These are phyloP conservation scores for Amphipyra tragopoginis DNA, from an alignment of 2,888 invertebrate species.

Conservation along the genomic window DNA sequence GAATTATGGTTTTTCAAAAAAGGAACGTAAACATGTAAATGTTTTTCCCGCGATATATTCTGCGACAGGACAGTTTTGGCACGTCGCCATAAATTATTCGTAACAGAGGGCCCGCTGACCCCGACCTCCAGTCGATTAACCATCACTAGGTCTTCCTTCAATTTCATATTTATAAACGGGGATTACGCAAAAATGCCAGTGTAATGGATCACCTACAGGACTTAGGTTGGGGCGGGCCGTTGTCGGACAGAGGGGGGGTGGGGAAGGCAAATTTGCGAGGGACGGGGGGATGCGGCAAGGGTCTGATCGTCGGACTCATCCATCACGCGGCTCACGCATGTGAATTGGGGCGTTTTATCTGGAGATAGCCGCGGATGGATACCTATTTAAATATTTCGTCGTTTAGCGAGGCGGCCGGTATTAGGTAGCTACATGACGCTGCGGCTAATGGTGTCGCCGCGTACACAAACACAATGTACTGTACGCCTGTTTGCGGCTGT, in stretches of 20 bases:
- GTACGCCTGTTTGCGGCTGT: slow-evolving; percentile 2
- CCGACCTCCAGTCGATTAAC: slow-evolving; percentile 89
- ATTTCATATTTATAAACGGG: slow-evolving; percentile 90
- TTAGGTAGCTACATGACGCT: slow-evolving; percentile 61
- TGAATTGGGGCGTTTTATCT: slow-evolving; percentile 89
- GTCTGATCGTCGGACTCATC: slow-evolving; percentile 89
- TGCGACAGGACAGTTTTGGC: slow-evolving; percentile 69
- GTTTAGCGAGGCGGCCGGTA: slow-evolving; percentile 73
- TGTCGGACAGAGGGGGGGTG: slow-evolving; percentile 74
- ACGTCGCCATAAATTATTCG: slow-evolving; percentile 80
- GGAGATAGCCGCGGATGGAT: slow-evolving; percentile 86
- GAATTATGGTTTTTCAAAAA: slow-evolving; percentile 25
- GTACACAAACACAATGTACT: slow-evolving; percentile 42
- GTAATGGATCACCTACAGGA: slow-evolving; percentile 90
- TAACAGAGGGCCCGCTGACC: slow-evolving; percentile 80
- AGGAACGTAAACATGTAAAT: slow-evolving; percentile 54
- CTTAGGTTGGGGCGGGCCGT: slow-evolving; percentile 78
- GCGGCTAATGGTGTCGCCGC: slow-evolving; percentile 68
- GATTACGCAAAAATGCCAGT: slow-evolving; percentile 89
- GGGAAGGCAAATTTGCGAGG: slow-evolving; percentile 85
- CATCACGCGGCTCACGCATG: slow-evolving; percentile 89
- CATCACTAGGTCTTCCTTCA: slow-evolving; percentile 89
- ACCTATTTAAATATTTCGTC: slow-evolving; percentile 89
- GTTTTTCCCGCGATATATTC: slow-evolving; percentile 63
- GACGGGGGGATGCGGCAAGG: slow-evolving; percentile 80